Base-by-base conservation (phyloP, 2,113 vertebrate genomes). In the Alligator sinensis region DNA sequence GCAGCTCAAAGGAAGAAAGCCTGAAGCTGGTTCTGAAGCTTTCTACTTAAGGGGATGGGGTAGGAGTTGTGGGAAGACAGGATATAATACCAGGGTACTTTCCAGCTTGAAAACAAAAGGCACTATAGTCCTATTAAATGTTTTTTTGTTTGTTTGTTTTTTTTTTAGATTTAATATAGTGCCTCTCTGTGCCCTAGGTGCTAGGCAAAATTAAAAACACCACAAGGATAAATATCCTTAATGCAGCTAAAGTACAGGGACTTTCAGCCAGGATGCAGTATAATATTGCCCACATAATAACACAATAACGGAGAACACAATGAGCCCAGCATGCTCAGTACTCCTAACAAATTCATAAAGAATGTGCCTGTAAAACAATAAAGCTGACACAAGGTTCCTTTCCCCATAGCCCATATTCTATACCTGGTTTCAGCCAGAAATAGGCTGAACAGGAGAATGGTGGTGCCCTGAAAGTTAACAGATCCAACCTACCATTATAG, bases 201-300 rank as follows among this genome's bases (percentile, higher is more conserved):
- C 34, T 47, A 14, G 28, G 10, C 84, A 93, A 94, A 94, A 95
- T 80, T 86, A 92, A 94, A 94, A 93, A 21, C 55, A 57, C 5
- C 21, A 90, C 61, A 6, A 76, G 16, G 47, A 59, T 74, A 78
- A 82, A 2, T 5, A 82, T 47, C 79, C 88, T 91, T 92, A 80
- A 88, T 59, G 57, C 13, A 61, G 82, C 19, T 24, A 90, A 93
- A 91, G 68, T 27, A 4, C 38, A 28, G 74, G 22, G 25, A 62
- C n/a, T 74, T 22, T 86, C 58, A 74, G 28, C 3, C 62, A 57
- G 34, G 34, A 28, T 59, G 54, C 1, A 1, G 25, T 59, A 74
- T 88, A 90, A 91, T n/a, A 72, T 5, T 66, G 17, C 28, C 27
- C 5, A 27, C 47, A 25, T 47, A 78, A 58, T 10, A 90, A 24